Evolutionary conservation across 2,113 vertebrate species (phyloP), one percentile per base, ranked within the genome.

Genomic region (Megaceryle maxima): DNA sequence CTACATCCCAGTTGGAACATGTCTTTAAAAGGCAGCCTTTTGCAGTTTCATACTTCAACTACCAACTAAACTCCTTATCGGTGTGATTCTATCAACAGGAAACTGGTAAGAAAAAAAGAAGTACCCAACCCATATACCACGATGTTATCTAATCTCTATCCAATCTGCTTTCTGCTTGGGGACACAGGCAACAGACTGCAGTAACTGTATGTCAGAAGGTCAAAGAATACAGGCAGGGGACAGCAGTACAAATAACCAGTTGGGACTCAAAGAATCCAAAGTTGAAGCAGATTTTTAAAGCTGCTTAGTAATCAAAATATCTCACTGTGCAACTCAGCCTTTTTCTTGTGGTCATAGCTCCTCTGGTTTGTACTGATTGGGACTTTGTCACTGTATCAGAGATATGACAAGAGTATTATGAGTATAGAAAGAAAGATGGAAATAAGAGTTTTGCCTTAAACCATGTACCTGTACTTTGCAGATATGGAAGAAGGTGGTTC

Each of bases 81-180:
- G 88, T 83, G 84, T 94, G 95, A 95, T 92, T 96, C 87, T 95
- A 94, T 97, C 92, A 92, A 95, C 95, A 97, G 96, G 96, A 97
- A 97, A 95, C 96, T 89, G 92, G 94, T 96, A 64, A 92, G 93
- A 94, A 96, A 96, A 96, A 97, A 96, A 94, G 92, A 91, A 94
- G 70, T 63, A 94, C 96, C 91, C 94, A 94, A 25, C 92, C 94
- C 96, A 31, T 63, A 51, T 80, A 91, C 90, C 91, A 80, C 4
- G 66, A 87, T 94, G 77, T 95, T 96, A 96, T 96, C 96, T 96
- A 95, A 96, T 96, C 95, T 96, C 91, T 92, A 62, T 94, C 96
- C 96, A 96, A 95, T 96, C 96, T 97, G 92, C 95, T 96, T 88
- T 97, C 96, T 96, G 96, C 91, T 94, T 70, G 95, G 87, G 89